Conservation (phyloP, 2,113 vertebrate species). For the Gulo gulo region DNA sequence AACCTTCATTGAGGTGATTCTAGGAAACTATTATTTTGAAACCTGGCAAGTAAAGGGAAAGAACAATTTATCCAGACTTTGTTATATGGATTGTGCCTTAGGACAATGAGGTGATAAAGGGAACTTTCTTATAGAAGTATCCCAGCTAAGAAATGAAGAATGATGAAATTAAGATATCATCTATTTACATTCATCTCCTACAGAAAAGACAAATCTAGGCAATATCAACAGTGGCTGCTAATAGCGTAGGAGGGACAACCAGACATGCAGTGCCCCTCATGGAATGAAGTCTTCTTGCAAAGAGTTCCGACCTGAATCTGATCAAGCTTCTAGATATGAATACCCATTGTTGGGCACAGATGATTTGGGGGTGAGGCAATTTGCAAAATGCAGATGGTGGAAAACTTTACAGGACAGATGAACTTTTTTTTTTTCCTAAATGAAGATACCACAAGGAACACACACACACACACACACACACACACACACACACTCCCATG, state of each 20-base stretch:
- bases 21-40: constrained; percentile 40
- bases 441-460: not conserved
- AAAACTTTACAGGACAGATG: not conserved
- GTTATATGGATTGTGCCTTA: not conserved
- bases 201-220: constrained; percentile 25
- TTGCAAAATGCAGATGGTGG: not conserved
- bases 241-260: not conserved
- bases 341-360: not conserved
- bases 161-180: not conserved
- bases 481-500: not conserved
- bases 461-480: not conserved
- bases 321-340: not conserved
- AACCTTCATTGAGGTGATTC: not conserved
- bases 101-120: not conserved
- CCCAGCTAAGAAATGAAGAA: not conserved
- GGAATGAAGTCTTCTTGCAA: not conserved
- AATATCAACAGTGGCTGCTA: not conserved
- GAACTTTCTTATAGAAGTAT: constrained; percentile 5
- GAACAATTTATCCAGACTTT: not conserved
- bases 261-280: not conserved
- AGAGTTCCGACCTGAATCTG: not conserved
- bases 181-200: not conserved
- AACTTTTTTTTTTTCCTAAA: not conserved
- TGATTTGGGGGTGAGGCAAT: not conserved
- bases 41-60: constrained; percentile 7